Base-by-base conservation (phyloP, 2,797 vertebrate genomes). In the Fringilla coelebs region DNA sequence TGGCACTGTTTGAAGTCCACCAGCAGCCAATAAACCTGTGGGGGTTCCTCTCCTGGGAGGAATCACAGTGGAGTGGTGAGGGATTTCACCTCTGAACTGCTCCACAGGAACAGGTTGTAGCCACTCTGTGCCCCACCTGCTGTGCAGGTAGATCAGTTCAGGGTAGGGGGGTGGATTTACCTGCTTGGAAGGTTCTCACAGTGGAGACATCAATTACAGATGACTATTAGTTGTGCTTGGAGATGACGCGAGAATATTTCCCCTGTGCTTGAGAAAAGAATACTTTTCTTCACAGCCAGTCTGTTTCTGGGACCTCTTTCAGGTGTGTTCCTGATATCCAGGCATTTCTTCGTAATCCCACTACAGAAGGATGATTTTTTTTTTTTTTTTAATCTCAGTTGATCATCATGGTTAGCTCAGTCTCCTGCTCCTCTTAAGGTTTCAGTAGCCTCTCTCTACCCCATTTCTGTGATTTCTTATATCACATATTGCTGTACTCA, bases 341-440 rank as follows among this genome's bases (percentile, higher is more conserved):
- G 55, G 6, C 11, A 13, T 67, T 72, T 78, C 76, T 57, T 58
- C 11, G 18, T 36, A 13, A 58, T 45, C 20, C 32, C 31, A n/a
- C 9, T 70, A 18, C 4, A 65, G 40, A 45, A 68, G 3, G n/a
- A 40, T 73, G 54, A 20, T 13, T 40, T 21, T 63, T 46, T 7
- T 46, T 38, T 70, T 10, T 66, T 40, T 7, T 57, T 45, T 79
- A 7, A n/a, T 2, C 11, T 66, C 0, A 0, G 16, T 5, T 46
- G 17, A 49, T 80, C 32, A 17, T 29, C 20, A 8, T 11, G 26
- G 17, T 67, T 20, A 84, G 17, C 20, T 67, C 10, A 16, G 15
- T 29, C 31, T 60, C 24, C 34, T 67, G 28, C 15, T 84, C 6
- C 41, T 71, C 26, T 41, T 25, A 45, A 45, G 45, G 43, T 60